A percentile compares a stretch with the other conserved stretches of the same genome.
These are phyloP conservation scores for Nemotelus pantherinus DNA, from an alignment of 2,888 invertebrate species.

Conservation along the genomic window DNA sequence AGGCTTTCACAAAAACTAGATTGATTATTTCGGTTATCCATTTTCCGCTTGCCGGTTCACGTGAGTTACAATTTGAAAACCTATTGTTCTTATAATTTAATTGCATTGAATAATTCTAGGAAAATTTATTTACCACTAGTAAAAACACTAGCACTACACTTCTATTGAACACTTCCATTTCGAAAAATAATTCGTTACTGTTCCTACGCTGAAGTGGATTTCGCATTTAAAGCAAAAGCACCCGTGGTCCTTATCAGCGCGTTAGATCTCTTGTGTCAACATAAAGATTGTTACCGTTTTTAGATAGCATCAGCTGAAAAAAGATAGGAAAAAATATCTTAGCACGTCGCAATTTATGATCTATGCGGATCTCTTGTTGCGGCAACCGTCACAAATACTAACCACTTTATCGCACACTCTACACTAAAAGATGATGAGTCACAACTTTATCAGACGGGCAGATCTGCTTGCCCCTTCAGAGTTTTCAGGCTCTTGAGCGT, in stretches of 20 bases:
- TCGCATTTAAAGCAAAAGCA: constrained; percentile 44
- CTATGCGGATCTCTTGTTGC: constrained; percentile 45
- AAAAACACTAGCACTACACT: constrained; percentile 58
- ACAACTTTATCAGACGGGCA: not conserved
- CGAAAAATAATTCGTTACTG: constrained; percentile 63
- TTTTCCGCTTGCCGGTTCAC: no score
- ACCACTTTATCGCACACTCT: constrained; percentile 1
- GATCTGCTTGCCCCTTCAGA: not conserved
- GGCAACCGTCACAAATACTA: constrained; percentile 19
- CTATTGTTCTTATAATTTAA: no score
- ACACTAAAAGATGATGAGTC: constrained; percentile 2
- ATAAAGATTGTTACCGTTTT: constrained; percentile 41
- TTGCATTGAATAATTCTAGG: not conserved
- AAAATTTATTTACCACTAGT: constrained; percentile 61
- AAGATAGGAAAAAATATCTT: constrained; percentile 29
- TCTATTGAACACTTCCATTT: constrained; percentile 62
- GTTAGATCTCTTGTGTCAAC: constrained; percentile 37
- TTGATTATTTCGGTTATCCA: no score
- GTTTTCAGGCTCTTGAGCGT: not conserved
- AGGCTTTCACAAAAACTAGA: no score
- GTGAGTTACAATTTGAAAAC: no score
- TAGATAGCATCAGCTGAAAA: constrained; percentile 30
- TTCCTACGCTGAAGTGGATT: constrained; percentile 47
- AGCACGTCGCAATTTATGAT: constrained; percentile 42
- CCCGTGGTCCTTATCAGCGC: constrained; percentile 27